Evolutionary conservation across 2,797 vertebrate species (phyloP).

Genomic region (Fundulus diaphanus): DNA sequence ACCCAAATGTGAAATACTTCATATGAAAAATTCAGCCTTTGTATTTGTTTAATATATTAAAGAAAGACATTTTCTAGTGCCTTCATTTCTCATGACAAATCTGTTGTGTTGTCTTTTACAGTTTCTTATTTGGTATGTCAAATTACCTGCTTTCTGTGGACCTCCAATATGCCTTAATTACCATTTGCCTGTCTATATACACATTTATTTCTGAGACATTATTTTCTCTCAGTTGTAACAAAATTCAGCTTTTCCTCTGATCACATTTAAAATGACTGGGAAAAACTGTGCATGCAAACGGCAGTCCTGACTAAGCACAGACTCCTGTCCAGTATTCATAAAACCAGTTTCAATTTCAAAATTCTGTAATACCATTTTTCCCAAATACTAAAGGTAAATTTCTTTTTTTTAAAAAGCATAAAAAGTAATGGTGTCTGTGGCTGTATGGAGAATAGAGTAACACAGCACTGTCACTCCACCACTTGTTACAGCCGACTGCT

Average conservation of each 20-base stretch:
- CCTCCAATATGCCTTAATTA: too few relatives aligned
- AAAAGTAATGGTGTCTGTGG: too few relatives aligned
- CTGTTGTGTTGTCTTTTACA: background rate
- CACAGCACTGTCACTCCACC: too few relatives aligned
- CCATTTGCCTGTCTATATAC: too few relatives aligned
- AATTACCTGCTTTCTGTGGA: too few relatives aligned
- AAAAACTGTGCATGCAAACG: conserved; percentile 8
- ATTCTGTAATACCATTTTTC: too few relatives aligned
- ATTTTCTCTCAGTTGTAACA: background rate
- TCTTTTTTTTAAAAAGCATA: too few relatives aligned
- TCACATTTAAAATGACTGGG: background rate
- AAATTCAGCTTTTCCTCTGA: background rate
- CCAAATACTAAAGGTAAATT: too few relatives aligned
- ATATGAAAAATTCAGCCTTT: background rate
- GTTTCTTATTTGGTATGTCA: background rate
- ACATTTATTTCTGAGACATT: background rate
- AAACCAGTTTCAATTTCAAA: too few relatives aligned
- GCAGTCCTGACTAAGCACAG: background rate
- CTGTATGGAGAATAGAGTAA: too few relatives aligned
- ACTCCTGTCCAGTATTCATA: too few relatives aligned
- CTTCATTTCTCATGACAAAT: conserved; percentile 4
- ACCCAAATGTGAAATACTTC: background rate
- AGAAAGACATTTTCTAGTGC: background rate
- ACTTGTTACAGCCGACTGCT: too few relatives aligned
- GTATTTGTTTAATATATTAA: conserved; percentile 8